phyloP scores from a whole-genome alignment of 2,113 vertebrate genomes.

The Hippotragus niger region DNA sequence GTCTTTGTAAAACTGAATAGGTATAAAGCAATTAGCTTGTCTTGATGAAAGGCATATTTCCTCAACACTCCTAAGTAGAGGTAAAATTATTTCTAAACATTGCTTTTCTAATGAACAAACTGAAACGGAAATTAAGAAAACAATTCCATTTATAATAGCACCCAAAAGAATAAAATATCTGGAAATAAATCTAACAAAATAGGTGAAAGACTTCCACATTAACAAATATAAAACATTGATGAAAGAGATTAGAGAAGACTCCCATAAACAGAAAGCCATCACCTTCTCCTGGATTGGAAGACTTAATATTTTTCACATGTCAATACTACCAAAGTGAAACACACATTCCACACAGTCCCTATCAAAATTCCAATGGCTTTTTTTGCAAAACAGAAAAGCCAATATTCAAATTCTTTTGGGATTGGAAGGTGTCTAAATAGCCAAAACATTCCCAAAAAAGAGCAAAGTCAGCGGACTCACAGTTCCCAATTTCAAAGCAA shows the following conservation, averaged over 20 bases:
- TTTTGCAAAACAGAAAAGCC: background rate
- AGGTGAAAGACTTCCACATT: background rate
- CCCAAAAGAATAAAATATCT: background rate
- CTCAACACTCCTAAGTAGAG: background rate
- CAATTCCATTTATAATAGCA: background rate
- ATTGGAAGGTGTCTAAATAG: background rate
- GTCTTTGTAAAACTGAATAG: background rate
- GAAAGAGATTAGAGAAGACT: background rate
- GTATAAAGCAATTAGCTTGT: background rate
- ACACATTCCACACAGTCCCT: background rate
- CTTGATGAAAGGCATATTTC: background rate
- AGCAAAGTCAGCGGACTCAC: background rate
- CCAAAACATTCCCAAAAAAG: background rate
- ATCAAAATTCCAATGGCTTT: background rate
- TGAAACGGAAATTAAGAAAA: constrained; percentile 13
- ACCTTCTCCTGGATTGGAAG: background rate
- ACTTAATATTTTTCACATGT: background rate
- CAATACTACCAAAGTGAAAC: background rate
- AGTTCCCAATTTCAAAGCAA: background rate
- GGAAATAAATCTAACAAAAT: background rate
- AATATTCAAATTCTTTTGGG: background rate
- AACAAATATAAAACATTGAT: background rate
- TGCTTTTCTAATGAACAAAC: background rate
- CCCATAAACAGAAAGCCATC: background rate
- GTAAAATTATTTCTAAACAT: background rate